Conservation (phyloP, 2,113 vertebrate species). For the Peucedramus taeniatus region DNA sequence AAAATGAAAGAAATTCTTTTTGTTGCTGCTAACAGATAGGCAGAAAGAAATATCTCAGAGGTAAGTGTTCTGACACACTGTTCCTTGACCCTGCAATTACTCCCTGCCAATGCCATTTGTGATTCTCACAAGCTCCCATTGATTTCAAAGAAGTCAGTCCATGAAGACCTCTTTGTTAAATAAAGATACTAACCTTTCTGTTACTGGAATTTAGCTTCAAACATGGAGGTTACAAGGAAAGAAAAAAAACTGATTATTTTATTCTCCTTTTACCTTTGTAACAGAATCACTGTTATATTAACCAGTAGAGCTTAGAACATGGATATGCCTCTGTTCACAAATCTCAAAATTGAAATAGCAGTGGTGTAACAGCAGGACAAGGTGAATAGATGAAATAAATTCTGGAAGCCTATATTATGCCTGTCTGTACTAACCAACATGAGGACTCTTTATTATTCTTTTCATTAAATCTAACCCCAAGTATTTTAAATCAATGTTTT, state of each 20-base stretch:
- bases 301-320: not conserved
- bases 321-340: not conserved
- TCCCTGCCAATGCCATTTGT: not conserved
- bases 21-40: not conserved
- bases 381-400: not conserved
- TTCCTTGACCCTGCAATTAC: constrained; percentile 42
- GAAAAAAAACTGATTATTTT: not conserved
- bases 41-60: constrained; percentile 10
- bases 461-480: not conserved
- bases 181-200: not conserved
- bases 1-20: constrained; percentile 26
- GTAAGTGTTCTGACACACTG: not conserved
- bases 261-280: not conserved
- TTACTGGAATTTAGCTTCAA: constrained; percentile 9
- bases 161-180: not conserved
- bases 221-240: not conserved
- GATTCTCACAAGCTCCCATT: not conserved
- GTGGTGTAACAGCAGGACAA: not conserved
- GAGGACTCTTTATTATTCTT: not conserved
- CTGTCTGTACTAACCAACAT: not conserved
- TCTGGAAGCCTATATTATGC: not conserved
- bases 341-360: not conserved
- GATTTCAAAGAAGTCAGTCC: constrained; percentile 3
- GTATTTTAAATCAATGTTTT: not conserved
- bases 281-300: not conserved